A percentile compares a stretch with the other conserved stretches of the same genome.
These are phyloP conservation scores for Tiphia femorata DNA, from an alignment of 2,888 invertebrate genomes.

Conservation along the genomic window DNA sequence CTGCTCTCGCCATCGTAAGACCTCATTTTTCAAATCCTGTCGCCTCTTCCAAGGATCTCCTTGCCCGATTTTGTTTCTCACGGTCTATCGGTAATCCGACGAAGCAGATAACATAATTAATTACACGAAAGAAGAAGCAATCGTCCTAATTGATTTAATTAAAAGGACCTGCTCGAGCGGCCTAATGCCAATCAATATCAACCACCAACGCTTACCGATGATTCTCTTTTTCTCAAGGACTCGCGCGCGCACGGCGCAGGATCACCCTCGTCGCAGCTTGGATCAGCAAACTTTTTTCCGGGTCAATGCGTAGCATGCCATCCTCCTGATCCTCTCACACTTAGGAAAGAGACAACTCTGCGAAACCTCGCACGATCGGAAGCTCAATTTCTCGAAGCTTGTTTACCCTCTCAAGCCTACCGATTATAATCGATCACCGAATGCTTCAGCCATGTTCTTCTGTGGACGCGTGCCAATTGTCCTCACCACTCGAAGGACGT, in stretches of 20 bases:
- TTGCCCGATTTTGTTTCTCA: neutral
- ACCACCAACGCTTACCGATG: constrained; percentile 42
- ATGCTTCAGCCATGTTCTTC: too few relatives aligned
- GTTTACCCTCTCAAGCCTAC: constrained; percentile 1
- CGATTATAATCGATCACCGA: too few relatives aligned
- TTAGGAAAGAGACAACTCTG: too few relatives aligned
- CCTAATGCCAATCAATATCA: constrained; percentile 38
- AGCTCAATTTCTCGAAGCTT: neutral
- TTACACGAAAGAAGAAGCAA: too few relatives aligned
- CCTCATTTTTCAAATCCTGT: constrained; percentile 48
- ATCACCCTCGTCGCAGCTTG: constrained; percentile 26
- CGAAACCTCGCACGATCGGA: constrained; percentile 6
- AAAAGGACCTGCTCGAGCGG: too few relatives aligned
- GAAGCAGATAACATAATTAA: too few relatives aligned
- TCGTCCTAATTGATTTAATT: too few relatives aligned
- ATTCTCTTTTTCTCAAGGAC: constrained; percentile 28
- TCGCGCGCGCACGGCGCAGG: constrained; percentile 40
- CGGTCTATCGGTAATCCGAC: too few relatives aligned
- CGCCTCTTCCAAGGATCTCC: neutral
- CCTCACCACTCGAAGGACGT: too few relatives aligned
- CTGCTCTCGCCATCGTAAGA: constrained; percentile 68
- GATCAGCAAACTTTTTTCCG: constrained; percentile 50
- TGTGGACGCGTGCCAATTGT: too few relatives aligned
- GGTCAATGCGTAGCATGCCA: constrained; percentile 47
- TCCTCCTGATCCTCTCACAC: constrained; percentile 23